Evolutionary conservation across 2,113 vertebrate genomes (phyloP), one percentile per base, ranked within the genome.

Genomic region (Sinocyclocheilus grahami): DNA sequence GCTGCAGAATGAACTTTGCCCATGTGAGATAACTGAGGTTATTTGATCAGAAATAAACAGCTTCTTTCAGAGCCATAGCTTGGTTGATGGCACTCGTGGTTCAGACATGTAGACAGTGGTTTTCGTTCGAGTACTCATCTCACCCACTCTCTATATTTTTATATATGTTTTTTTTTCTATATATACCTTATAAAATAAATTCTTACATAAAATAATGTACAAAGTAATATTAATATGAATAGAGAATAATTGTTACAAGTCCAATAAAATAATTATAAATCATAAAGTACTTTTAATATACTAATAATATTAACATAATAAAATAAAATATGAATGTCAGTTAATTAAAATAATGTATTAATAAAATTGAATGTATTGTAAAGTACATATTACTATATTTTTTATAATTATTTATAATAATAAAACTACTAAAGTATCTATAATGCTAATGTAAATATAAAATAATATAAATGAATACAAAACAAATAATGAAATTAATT

Each of bases 1-100:
- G 71, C 71, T 42, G 71, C 39, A 51, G 42, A 27, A 77, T 77
- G 46, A 77, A 77, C n/a, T 51, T 76, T 76, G n/a, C 46, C 74
- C 46, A 24, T 53, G n/a, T 77, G 74, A 16, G 7, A 46, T 53
- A n/a, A 77, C 12, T 76, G 42, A 51, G 74, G 20, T 76, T 76
- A 76, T 76, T 51, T 53, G n/a, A 77, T 77, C 74, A 51, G 74
- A 77, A 51, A 53, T 18, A n/a, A n/a, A 22, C 22, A 0, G 37
- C 37, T 72, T 72, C 9, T 72, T 33, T 71, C 10, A 0, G 27
- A 42, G 37, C 33, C 4, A 10, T 22, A 8, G 18, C 33, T 39
- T 42, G 69, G 27, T 3, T 5, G 65, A 18, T 69, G 33, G 65
- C 14, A 33, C 2, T 33, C 2, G 0, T 33, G 65, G 20, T 12